Evolutionary conservation across 2,888 invertebrate genomes (phyloP), one percentile per base, ranked within the genome.

Genomic region (Alitta virens): DNA sequence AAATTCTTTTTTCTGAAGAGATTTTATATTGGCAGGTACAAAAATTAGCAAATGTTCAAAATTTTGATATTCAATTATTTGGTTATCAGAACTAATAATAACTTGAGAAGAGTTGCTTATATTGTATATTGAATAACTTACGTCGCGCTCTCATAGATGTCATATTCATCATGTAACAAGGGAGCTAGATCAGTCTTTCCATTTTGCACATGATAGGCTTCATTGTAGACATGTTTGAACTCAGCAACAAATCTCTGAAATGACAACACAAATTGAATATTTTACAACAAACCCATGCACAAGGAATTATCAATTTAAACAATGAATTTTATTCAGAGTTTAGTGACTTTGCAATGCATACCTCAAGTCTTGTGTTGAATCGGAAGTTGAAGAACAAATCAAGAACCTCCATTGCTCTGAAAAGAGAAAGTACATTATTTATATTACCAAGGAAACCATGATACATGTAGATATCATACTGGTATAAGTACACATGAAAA

Each of bases 361-460:
- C 79, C 75, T 76, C 76, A 60, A 80, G 68, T 62, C 78, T 65
- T 42, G 74, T 71, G 68, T 80, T 80, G 71, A 80, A 80, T 38
- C 77, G 74, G 65, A 77, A 79, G 67, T 78, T 80, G 74, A 78
- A 78, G 65, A 80, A 78, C 40, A 78, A 66, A 56, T 78, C 75
- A 63, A 80, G 56, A 16, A 78, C 78, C 63, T 77, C 73, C 61
- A 79, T 69, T 9, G 79, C 78, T 55, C 79, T 79, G 14, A 52
- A 67, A 50, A 50, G 18, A 46, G 7, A n/a, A 46, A 46, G 3
- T 21, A 46, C 16, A 40, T 40, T 40, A 40, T 16, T 12, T n/a
- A n/a, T n/a, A n/a, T n/a, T n/a, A n/a, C n/a, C n/a, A n/a, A n/a
- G n/a, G n/a, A n/a, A n/a, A n/a, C n/a, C n/a, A n/a, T n/a, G n/a